Evolutionary conservation across 2,888 invertebrate species (phyloP).

Genomic region (Drosophila mayaguana): DNA sequence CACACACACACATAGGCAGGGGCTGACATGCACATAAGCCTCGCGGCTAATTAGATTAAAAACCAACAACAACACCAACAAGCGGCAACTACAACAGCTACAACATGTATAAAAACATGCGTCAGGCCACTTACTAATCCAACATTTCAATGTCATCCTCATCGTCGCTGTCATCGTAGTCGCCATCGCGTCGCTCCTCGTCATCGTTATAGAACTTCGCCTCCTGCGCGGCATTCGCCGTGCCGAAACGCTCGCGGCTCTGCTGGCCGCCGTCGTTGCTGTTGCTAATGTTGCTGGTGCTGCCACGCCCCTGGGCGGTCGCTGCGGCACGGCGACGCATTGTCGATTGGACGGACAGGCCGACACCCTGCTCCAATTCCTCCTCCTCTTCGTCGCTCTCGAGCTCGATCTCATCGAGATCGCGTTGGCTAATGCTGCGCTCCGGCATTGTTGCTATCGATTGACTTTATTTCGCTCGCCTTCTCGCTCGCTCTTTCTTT

Average conservation of each 20-base stretch:
- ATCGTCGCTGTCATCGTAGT: constrained; percentile 62
- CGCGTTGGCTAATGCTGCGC: constrained; percentile 70
- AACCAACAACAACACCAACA: not conserved
- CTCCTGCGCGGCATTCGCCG: constrained; percentile 47
- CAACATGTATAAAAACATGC: constrained; percentile 19
- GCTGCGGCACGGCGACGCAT: constrained; percentile 54
- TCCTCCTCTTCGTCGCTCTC: constrained; percentile 83
- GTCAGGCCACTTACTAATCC: constrained; percentile 79
- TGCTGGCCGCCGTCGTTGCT: constrained; percentile 24
- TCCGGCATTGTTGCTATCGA: constrained; percentile 70
- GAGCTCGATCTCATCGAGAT: constrained; percentile 80
- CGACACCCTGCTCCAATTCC: constrained; percentile 81
- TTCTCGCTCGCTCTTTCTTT: too few species aligned
- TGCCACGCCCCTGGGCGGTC: constrained; percentile 14
- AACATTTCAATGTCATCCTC: constrained; percentile 82
- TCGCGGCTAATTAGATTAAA: constrained; percentile 46
- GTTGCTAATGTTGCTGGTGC: constrained; percentile 11
- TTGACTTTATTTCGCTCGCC: not conserved
- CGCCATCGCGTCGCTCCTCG: constrained; percentile 43
- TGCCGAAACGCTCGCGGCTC: constrained; percentile 56
- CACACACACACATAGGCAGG: not conserved
- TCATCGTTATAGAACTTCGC: constrained; percentile 52
- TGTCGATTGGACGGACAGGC: constrained; percentile 71
- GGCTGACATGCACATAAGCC: constrained; percentile 7
- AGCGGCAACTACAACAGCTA: not conserved